Evolutionary conservation across 2,113 vertebrate genomes (phyloP).

Genomic region (Oplegnathus fasciatus): DNA sequence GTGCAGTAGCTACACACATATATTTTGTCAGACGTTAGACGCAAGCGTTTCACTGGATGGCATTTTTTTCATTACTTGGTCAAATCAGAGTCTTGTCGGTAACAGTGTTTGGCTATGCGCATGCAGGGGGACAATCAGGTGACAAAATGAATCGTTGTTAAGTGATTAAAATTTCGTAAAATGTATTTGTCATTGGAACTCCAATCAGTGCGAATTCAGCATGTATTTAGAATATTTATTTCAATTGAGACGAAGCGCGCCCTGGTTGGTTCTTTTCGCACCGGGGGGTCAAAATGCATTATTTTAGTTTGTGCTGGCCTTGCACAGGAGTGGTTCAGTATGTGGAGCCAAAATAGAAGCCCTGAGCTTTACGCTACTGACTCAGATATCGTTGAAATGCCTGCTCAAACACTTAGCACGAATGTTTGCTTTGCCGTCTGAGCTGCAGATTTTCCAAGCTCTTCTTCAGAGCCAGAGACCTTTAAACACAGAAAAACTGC

Average conservation of each 20-base stretch:
- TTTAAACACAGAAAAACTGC: neutral
- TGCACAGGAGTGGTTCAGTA: slow-evolving; percentile 7
- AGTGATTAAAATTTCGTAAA: neutral
- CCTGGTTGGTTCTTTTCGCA: slow-evolving; percentile 3
- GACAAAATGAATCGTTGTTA: neutral
- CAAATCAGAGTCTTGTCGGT: neutral
- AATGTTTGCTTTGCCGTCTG: slow-evolving; percentile 35
- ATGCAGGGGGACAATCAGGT: neutral
- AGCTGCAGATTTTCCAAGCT: slow-evolving; percentile 28
- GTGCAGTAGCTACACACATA: neutral
- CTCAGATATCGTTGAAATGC: slow-evolving; percentile 47
- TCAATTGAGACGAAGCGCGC: neutral
- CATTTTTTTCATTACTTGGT: neutral
- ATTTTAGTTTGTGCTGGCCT: slow-evolving; percentile 42
- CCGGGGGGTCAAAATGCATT: slow-evolving; percentile 30
- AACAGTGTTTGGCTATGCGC: neutral
- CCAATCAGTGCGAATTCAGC: neutral
- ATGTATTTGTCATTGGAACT: neutral
- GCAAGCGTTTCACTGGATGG: neutral
- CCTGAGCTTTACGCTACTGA: slow-evolving; percentile 19
- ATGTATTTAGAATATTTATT: neutral
- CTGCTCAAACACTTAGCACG: slow-evolving; percentile 43
- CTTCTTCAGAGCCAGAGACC: slow-evolving; percentile 5
- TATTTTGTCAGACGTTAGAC: neutral
- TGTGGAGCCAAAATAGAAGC: slow-evolving; percentile 37